phyloP scores from a whole-genome alignment of 2,113 vertebrate genomes.

The Mellivora capensis region DNA sequence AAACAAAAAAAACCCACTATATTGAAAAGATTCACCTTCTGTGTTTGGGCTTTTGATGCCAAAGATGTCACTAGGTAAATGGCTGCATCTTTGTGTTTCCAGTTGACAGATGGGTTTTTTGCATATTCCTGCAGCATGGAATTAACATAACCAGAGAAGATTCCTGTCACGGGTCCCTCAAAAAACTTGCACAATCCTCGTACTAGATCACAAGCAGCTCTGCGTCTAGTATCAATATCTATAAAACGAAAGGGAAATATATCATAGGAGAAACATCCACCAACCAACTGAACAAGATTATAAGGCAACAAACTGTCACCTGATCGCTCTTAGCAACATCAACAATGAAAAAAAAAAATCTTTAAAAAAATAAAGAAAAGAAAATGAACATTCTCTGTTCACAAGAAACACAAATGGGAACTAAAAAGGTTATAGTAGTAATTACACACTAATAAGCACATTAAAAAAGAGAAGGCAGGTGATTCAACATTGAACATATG shows the following conservation, averaged over 20 bases:
- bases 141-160: constrained; percentile 98
- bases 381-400: background rate
- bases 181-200: constrained; percentile 98
- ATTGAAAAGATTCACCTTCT: constrained; percentile 87
- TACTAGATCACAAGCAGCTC: constrained; percentile 97
- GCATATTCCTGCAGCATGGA: constrained; percentile 97
- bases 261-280: constrained; percentile 5
- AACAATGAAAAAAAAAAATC: background rate
- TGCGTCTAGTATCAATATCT: constrained; percentile 98
- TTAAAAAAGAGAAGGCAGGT: background rate
- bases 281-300: background rate
- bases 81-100: constrained; percentile 99
- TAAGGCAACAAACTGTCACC: background rate
- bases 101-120: constrained; percentile 94
- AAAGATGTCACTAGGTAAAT: constrained; percentile 98
- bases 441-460: background rate
- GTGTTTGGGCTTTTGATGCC: constrained; percentile 98
- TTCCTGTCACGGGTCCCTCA: constrained; percentile 95
- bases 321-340: background rate
- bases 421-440: background rate
- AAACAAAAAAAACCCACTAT: too few species aligned
- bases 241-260: constrained; percentile 50
- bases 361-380: background rate
- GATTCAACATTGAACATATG: background rate
- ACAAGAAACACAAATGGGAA: constrained; percentile 22